Evolutionary conservation across 2,797 vertebrate genomes (phyloP).

Genomic region (Miichthys miiuy): DNA sequence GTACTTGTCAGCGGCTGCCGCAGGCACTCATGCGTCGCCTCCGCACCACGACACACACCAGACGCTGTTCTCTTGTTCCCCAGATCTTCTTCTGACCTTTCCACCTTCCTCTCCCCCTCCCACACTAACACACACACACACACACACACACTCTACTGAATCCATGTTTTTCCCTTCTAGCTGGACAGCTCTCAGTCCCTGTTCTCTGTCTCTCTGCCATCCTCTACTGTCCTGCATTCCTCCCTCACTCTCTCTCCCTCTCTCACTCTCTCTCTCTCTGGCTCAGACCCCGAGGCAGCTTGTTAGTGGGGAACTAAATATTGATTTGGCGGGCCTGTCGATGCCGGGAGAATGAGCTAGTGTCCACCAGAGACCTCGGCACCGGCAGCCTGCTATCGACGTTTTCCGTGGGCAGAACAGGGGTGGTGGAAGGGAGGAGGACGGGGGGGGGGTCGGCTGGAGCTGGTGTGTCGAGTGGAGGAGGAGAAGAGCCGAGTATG

Average conservation of each 20-base stretch:
- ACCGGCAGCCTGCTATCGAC: conserved; percentile 98
- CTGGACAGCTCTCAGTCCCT: conserved; percentile 95
- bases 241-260: conserved; percentile 91
- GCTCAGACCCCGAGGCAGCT: conserved; percentile 99
- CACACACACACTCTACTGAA: conserved; percentile 89
- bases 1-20: conserved; percentile 82
- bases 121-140: conserved; percentile 66
- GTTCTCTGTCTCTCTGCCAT: conserved; percentile 90
- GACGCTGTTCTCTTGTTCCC: conserved; percentile 84
- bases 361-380: conserved; percentile 99
- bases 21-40: conserved; percentile 85
- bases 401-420: conserved; percentile 91
- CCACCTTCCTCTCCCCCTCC: conserved; percentile 80
- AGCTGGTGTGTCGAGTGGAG: conserved; percentile 69
- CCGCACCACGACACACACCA: conserved; percentile 85
- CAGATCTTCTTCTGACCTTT: conserved; percentile 85
- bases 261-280: conserved; percentile 94
- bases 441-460: conserved; percentile 82
- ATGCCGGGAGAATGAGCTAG: conserved; percentile 99
- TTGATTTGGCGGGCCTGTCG: conserved; percentile 99
- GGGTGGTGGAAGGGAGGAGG: conserved; percentile 64
- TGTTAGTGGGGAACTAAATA: conserved; percentile 99
- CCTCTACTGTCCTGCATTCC: conserved; percentile 94
- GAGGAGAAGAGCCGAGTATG: conserved; percentile 91
- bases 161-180: conserved; percentile 99